Base-by-base conservation (phyloP, 2,113 vertebrate species). In the Saccopteryx leptura region DNA sequence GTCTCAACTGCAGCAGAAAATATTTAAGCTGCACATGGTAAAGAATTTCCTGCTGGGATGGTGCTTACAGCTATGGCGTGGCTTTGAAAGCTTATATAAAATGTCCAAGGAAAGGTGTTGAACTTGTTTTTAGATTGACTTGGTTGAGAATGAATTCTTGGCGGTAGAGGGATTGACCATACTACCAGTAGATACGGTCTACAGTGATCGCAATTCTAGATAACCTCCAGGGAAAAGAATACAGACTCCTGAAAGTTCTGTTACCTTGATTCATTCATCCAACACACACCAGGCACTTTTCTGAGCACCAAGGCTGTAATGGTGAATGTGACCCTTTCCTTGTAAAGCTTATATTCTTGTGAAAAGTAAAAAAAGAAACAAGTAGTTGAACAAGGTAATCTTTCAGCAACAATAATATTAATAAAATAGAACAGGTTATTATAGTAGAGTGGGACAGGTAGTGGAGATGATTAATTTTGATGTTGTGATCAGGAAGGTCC, bases 121-220 rank as follows among this genome's bases (percentile, higher is more conserved):
- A 48, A 15, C 83, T 72, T n/a, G 4, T 54, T 95, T 83, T 83
- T 19, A 80, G 46, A 46, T 88, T 79, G 95, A 6, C 65, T 80
- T 71, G 18, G 18, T 71, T 82, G 88, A 92, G 48, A 89, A 85
- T 60, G 23, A 50, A 50, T 96, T 91, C 79, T 50, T 88, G 17
- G 21, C 52, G 39, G 26, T 28, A 5, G 17, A 54, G 19, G 8
- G 28, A 85, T 21, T n/a, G 66, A 58, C 13, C 50, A 18, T 10
- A 58, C 54, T 28, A 4, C 31, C 9, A 10, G 14, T 39, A 76
- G 17, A 33, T 14, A 48, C 72, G 75, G 12, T 65, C 60, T 84
- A 0, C 11, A 2, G 9, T 52, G 24, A 10, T 33, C 78, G 21
- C 74, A 50, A 63, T 48, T 80, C 8, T 7, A 24, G 46, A 23